phyloP scores from a whole-genome alignment of 2,113 vertebrate species.

The Hippolais icterina region DNA sequence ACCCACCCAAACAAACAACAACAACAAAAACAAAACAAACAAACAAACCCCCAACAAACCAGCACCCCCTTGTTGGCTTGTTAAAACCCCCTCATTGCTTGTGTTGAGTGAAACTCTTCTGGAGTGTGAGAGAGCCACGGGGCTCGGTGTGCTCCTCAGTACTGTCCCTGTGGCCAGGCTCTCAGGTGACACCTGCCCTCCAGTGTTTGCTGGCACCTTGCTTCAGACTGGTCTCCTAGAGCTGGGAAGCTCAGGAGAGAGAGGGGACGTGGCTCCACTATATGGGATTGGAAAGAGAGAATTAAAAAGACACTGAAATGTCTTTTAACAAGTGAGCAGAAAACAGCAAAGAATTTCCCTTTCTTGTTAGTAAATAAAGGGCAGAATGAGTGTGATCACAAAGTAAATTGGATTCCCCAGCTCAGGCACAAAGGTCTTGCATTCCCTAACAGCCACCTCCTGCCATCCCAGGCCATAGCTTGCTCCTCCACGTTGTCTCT shows the following conservation, averaged over 20 bases:
- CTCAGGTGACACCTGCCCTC: not conserved
- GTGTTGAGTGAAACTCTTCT: not conserved
- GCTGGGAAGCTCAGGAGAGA: not conserved
- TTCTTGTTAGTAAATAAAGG: not conserved
- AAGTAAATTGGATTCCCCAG: not conserved
- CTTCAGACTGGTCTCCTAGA: rapidly evolving
- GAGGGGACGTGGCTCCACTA: rapidly evolving
- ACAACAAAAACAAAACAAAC: not conserved
- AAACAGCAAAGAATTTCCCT: not conserved
- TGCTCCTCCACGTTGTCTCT: not conserved
- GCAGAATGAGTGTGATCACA: rapidly evolving
- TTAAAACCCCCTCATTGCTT: not conserved
- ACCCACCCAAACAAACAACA: not conserved
- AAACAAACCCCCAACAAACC: too few species aligned
- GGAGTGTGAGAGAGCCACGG: too few species aligned
- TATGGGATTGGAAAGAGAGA: not conserved
- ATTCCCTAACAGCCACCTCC: not conserved
- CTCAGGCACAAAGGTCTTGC: not conserved
- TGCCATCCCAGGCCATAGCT: not conserved
- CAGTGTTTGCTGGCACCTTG: not conserved
- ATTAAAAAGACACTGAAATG: not conserved
- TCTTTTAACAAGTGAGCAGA: not conserved
- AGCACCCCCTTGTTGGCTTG: not conserved
- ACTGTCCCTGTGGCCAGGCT: not conserved
- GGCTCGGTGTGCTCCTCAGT: rapidly evolving